These are phyloP conservation scores for Leptopilina clavipes DNA, from an alignment of 1,140 invertebrate species.

Conservation along the genomic window DNA sequence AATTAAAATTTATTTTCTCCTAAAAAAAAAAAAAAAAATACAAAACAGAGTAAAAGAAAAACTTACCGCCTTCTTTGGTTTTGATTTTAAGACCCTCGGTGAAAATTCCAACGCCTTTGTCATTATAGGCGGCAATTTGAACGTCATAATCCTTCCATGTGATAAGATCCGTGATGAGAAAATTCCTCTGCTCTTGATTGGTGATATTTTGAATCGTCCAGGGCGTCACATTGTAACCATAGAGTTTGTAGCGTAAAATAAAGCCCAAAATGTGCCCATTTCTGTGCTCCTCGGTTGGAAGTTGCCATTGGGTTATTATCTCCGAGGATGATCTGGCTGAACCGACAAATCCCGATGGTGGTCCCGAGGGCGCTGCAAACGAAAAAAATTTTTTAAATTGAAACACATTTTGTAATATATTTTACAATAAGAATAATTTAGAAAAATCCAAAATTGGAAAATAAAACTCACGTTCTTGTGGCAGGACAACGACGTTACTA, in stretches of 20 bases:
- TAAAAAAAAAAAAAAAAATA: conserved; percentile 36
- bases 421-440: no score
- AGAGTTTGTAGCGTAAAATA: conserved; percentile 91
- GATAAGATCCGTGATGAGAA: conserved; percentile 93
- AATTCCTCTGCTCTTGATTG: conserved; percentile 94
- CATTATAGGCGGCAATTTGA: conserved; percentile 97
- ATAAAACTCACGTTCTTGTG: conserved; percentile 88
- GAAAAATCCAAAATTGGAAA: conserved; percentile 17
- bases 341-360: conserved; percentile 91
- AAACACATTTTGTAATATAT: no score
- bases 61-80: conserved; percentile 90
- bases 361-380: conserved; percentile 88
- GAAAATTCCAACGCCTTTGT: conserved; percentile 95
- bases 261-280: conserved; percentile 97
- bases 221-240: conserved; percentile 91
- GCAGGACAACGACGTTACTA: conserved; percentile 90
- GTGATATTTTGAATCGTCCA: conserved; percentile 94
- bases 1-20: neutral
- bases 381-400: conserved; percentile 50
- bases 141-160: conserved; percentile 99
- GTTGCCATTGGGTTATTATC: conserved; percentile 98
- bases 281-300: conserved; percentile 91
- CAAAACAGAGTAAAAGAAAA: no score
- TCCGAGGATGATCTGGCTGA: conserved; percentile 94
- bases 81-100: conserved; percentile 94